Base-by-base conservation (phyloP, 2,797 vertebrate genomes). In the Macropodus opercularis region DNA sequence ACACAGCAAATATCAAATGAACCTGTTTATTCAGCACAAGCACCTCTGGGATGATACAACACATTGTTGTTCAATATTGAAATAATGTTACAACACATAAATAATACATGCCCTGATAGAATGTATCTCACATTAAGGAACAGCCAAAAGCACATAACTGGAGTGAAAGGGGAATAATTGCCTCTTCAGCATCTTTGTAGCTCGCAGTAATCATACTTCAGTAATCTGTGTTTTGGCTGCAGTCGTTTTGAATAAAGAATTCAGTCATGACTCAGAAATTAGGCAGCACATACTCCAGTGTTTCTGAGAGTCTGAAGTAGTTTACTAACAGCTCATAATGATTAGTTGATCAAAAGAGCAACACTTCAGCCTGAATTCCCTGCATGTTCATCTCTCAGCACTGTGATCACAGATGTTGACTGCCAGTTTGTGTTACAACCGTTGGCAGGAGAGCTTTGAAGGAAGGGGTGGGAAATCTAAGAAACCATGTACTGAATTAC, bases 301-400 rank as follows among this genome's bases (percentile, higher is more conserved):
- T 70, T 64, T 67, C 47, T 42, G 49, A 46, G 59, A 42, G 57
- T 61, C 26, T 64, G 32, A 26, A 43, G 56, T 62, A 8, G 75
- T 59, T 69, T 39, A 57, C 62, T 47, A 66, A 14, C 53, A 31
- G 47, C 53, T 38, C 17, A 23, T 14, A 23, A 56, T 51, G 29
- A 63, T 60, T 19, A 55, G 48, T 23, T 52, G 47, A 77, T 70
- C 42, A 61, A 55, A 57, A 50, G 54, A 57, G 54, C 12, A 40
- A 44, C 29, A 40, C 50, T 29, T 54, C 36, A 46, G 36, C 15
- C 27, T 18, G 51, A 26, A 18, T 61, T 50, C 48, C 26, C 46
- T 15, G 13, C 35, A 5, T 36, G 29, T 41, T 69, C 8, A 42
- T 46, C 35, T 34, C 34, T 51, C 63, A 40, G 49, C 26, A 13